Conservation (phyloP, 2,888 invertebrate genomes). For the Nesidiocoris tenuis region DNA sequence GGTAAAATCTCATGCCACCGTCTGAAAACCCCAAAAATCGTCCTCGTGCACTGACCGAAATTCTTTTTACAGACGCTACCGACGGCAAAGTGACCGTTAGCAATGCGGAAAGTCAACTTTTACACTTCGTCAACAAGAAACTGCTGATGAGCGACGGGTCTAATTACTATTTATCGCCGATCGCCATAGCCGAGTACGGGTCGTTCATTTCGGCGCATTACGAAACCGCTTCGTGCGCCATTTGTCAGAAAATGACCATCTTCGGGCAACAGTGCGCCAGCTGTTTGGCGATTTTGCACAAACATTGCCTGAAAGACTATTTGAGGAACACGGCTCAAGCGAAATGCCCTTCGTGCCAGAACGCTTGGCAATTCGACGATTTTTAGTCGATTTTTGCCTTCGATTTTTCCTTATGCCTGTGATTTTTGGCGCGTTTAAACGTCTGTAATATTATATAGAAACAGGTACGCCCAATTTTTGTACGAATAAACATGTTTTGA, state of each 20-base stretch:
- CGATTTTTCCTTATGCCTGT: too few species aligned
- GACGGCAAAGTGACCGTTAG: slow-evolving; percentile 30
- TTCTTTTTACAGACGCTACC: not conserved
- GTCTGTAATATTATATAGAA: too few species aligned
- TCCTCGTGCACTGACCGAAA: too few species aligned
- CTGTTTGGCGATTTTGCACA: slow-evolving; percentile 38
- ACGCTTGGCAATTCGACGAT: slow-evolving; percentile 32
- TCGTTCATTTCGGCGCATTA: slow-evolving; percentile 42
- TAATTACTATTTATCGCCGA: slow-evolving; percentile 32
- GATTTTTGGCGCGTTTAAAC: too few species aligned
- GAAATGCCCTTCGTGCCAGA: slow-evolving; percentile 44
- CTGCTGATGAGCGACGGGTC: slow-evolving; percentile 31
- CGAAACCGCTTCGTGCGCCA: slow-evolving; percentile 30
- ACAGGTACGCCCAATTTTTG: too few species aligned
- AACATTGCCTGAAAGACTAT: slow-evolving; percentile 38
- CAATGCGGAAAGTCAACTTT: slow-evolving; percentile 36
- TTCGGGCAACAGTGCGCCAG: slow-evolving; percentile 36
- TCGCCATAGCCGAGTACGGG: slow-evolving; percentile 42
- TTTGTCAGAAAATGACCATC: slow-evolving; percentile 43
- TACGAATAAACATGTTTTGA: too few species aligned
- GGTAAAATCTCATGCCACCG: too few species aligned
- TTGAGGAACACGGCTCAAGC: slow-evolving; percentile 19
- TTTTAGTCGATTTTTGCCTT: too few species aligned
- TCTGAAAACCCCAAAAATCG: too few species aligned
- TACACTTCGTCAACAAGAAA: slow-evolving; percentile 34